Percentiles rank a stretch among this genome's conserved stretches.
These are phyloP conservation scores for Dasyornis broadbenti DNA, from an alignment of 2,113 vertebrate species.

Conservation along the genomic window DNA sequence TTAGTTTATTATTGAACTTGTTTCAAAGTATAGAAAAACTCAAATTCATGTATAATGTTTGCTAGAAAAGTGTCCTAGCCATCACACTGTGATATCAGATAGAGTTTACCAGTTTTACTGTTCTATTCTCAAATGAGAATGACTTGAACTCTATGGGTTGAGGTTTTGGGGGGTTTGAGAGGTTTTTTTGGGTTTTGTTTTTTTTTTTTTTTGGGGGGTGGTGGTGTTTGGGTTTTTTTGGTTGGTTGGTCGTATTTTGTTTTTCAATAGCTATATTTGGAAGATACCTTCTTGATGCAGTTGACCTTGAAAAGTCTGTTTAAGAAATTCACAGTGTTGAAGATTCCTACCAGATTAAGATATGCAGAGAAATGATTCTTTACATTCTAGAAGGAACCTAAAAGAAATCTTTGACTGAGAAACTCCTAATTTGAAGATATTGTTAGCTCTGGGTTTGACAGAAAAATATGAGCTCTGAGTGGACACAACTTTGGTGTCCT, in stretches of 20 bases:
- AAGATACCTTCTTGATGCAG: background rate
- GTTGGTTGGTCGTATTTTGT: background rate
- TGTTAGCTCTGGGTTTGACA: background rate
- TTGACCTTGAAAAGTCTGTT: background rate
- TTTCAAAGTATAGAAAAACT: background rate
- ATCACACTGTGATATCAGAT: background rate
- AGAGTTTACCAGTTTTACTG: background rate
- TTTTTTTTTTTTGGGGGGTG: too few species aligned
- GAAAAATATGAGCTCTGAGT: background rate
- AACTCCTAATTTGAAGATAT: background rate
- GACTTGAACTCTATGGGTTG: background rate
- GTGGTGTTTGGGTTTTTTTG: background rate
- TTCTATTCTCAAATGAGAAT: background rate
- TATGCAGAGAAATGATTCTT: background rate
- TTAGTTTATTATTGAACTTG: background rate
- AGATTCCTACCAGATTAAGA: background rate
- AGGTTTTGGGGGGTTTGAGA: accelerated
- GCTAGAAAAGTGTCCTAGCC: background rate
- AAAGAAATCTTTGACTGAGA: background rate
- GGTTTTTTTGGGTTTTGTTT: too few species aligned
- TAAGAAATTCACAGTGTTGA: background rate
- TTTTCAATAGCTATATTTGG: background rate
- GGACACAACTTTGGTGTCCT: background rate
- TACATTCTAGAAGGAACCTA: background rate
- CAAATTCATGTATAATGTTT: background rate